Evolutionary conservation across 2,113 vertebrate species (phyloP), one percentile per base, ranked within the genome.

Genomic region (Ellobius talpinus): DNA sequence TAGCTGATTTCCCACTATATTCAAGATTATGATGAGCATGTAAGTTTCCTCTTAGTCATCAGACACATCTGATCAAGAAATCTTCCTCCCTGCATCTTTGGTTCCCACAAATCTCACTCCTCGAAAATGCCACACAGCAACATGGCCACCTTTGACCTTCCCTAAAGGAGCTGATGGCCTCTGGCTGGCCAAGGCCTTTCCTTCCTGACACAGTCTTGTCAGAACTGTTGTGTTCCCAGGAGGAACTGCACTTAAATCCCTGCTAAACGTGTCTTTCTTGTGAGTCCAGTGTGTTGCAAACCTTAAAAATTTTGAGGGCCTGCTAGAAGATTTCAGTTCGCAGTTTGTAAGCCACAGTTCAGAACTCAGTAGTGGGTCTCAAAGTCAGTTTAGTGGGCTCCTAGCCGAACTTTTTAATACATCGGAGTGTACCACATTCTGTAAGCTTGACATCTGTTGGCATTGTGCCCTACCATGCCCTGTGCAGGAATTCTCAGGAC

Each of bases 1-100:
- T 92, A 79, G 61, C 74, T 96, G 65, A 89, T 92, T 96, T 95
- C 90, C 47, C 55, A 39, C 31, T 50, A 47, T 85, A 50, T 73
- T 89, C 61, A 70, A 58, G 26, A 66, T 88, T 76, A 42, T 63
- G 33, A 42, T 8, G 16, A 33, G 47, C 45, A 89, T 23, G 26
- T 19, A 76, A 81, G 86, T 89, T 74, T 81, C 77, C 36, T 84
- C 85, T 94, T 70, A 29, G 70, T 79, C 50, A 39, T 12, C 29
- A 52, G 73, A 78, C 4, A 4, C 45, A 65, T 52, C 74, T 70
- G 47, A 68, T 3, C 70, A 84, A 95, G 68, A 84, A 96, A 58
- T 47, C n/a, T 74, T 87, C 45, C 33, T 87, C 50, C 50, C 33
- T n/a, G 45, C 17, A 23, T 74, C 52, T 45, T 52, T 50, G 17